These are phyloP conservation scores for Brachionus calyciflorus DNA, from an alignment of 1,140 invertebrate species.

Conservation along the genomic window DNA sequence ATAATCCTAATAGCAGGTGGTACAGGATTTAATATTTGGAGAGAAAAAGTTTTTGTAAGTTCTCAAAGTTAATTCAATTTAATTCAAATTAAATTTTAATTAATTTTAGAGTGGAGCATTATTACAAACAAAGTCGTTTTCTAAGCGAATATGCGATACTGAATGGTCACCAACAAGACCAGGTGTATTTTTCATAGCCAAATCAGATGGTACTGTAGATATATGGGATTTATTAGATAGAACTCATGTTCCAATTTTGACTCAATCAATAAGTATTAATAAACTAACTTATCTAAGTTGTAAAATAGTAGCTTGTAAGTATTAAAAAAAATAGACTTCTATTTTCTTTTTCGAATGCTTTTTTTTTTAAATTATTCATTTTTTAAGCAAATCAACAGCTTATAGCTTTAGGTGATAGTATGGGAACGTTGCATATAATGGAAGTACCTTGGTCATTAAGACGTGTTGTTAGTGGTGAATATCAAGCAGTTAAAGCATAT, in stretches of 20 bases:
- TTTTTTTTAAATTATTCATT: background rate
- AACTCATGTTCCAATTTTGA: slow-evolving; percentile 60
- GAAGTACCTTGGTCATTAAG: slow-evolving; percentile 58
- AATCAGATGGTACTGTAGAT: slow-evolving; percentile 61
- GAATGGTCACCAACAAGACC: slow-evolving; percentile 61
- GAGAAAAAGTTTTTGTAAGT: slow-evolving; percentile 58
- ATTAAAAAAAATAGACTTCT: background rate
- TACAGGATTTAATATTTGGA: slow-evolving; percentile 61
- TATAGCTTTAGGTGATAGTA: slow-evolving; percentile 58
- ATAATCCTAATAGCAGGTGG: slow-evolving; percentile 62
- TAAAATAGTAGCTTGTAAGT: slow-evolving; percentile 54
- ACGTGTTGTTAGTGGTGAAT: slow-evolving; percentile 19
- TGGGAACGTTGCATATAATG: slow-evolving; percentile 60
- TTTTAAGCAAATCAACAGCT: slow-evolving; percentile 57
- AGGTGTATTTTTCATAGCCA: slow-evolving; percentile 61
- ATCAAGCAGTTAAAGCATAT: slow-evolving; percentile 33
- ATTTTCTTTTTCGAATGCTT: background rate
- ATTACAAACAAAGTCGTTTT: slow-evolving; percentile 52
- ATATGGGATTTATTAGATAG: slow-evolving; percentile 63
- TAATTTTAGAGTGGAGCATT: slow-evolving; percentile 58
- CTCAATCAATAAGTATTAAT: slow-evolving; percentile 57
- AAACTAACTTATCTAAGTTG: slow-evolving; percentile 56
- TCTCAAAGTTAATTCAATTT: background rate
- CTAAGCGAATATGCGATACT: slow-evolving; percentile 53
- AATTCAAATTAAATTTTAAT: background rate